Evolutionary conservation across 2,888 invertebrate genomes (phyloP).

Genomic region (Drosophila longiperda): DNA sequence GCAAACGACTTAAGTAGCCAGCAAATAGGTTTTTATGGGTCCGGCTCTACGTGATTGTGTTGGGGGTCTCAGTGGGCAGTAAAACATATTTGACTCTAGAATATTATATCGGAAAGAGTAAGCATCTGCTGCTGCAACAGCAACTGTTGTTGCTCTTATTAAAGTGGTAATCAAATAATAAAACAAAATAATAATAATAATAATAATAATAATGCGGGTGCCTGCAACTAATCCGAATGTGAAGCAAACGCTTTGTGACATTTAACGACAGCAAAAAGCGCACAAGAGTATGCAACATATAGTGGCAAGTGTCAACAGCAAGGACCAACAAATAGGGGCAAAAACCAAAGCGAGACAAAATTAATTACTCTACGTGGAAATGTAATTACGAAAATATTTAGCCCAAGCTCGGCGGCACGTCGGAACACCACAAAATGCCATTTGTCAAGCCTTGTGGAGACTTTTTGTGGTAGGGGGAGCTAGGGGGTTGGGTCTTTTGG

Average conservation of each 20-base stretch:
- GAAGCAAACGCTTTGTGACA: constrained; percentile 54
- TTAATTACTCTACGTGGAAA: constrained; percentile 84
- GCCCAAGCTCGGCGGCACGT: constrained; percentile 73
- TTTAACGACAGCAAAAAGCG: constrained; percentile 63
- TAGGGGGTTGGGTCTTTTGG: not conserved
- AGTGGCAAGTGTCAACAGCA: constrained; percentile 81
- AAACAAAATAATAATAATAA: constrained; percentile 66
- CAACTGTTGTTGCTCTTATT: constrained; percentile 7
- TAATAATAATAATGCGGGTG: constrained; percentile 37
- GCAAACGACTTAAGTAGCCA: constrained; percentile 69
- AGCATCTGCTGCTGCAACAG: too few relatives aligned
- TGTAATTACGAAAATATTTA: constrained; percentile 85
- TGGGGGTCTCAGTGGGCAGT: constrained; percentile 57
- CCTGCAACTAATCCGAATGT: constrained; percentile 59
- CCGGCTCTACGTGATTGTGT: constrained; percentile 40
- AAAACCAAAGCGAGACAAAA: constrained; percentile 81
- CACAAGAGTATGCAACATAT: constrained; percentile 72
- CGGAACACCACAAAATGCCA: constrained; percentile 72
- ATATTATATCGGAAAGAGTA: constrained; percentile 59
- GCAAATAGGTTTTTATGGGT: constrained; percentile 72
- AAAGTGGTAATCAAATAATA: constrained; percentile 61
- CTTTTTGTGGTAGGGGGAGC: not conserved
- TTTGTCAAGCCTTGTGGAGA: constrained; percentile 66
- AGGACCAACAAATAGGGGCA: constrained; percentile 8
- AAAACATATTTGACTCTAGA: constrained; percentile 72